A percentile compares a stretch with the other conserved stretches of the same genome.
Conservation (phyloP, 2,888 invertebrate species). For the Cosmia pyralina region DNA sequence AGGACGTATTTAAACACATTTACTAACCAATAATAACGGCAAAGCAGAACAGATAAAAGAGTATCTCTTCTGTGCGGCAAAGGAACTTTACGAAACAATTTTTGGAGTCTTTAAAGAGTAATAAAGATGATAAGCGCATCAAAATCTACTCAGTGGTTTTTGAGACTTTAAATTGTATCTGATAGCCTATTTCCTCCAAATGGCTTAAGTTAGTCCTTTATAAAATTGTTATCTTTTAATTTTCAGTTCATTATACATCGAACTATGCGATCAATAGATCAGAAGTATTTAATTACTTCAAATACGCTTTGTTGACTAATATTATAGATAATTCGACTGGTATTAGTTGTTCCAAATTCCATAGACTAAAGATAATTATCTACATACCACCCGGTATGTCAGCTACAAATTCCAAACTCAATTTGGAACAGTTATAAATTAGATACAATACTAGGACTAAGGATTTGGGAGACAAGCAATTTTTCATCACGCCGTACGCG, state of each 20-base stretch:
- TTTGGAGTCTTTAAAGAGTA: constrained; percentile 6
- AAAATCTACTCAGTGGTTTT: constrained; percentile 49
- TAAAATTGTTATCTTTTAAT: constrained; percentile 11
- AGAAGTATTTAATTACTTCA: constrained; percentile 28
- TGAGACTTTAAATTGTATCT: constrained; percentile 2
- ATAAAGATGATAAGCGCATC: constrained; percentile 43
- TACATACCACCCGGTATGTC: not conserved
- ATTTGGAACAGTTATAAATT: constrained; percentile 15
- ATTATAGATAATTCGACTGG: not conserved
- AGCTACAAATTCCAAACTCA: constrained; percentile 17
- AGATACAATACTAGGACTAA: not conserved
- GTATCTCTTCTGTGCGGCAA: not conserved
- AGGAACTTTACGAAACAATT: constrained; percentile 26
- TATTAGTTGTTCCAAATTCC: constrained; percentile 12
- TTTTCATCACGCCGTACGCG: constrained; percentile 29
- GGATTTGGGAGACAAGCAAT: constrained; percentile 25
- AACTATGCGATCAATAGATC: constrained; percentile 14
- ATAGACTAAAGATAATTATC: constrained; percentile 9
- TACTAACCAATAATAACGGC: constrained; percentile 1
- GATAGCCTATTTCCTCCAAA: too few species aligned
- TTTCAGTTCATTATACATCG: constrained; percentile 1
- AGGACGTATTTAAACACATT: constrained; percentile 9
- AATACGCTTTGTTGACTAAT: constrained; percentile 14
- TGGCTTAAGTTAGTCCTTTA: not conserved
- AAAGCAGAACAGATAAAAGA: not conserved